These are phyloP conservation scores for Acheta domesticus DNA, from an alignment of 2,888 invertebrate species.

Conservation along the genomic window DNA sequence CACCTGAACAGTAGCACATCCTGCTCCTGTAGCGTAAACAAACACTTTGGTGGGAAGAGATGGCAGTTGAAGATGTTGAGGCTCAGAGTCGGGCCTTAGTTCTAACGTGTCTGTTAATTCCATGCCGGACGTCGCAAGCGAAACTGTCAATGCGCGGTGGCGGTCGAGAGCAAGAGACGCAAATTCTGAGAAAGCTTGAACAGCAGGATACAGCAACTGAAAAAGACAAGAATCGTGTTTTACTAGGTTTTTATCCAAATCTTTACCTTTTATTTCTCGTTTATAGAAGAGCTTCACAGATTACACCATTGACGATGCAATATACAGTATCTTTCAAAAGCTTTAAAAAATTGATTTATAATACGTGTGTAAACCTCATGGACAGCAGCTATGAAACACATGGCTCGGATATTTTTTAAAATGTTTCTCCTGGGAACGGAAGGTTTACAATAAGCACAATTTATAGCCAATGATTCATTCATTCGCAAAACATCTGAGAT, in stretches of 20 bases:
- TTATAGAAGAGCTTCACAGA: background rate
- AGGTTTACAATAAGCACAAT: no score
- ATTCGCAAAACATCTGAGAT: no score
- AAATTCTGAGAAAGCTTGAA: conserved; percentile 60
- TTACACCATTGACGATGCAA: no score
- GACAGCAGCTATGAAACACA: no score
- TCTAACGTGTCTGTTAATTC: conserved; percentile 65
- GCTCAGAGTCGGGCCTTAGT: conserved; percentile 52
- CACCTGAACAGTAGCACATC: conserved; percentile 66
- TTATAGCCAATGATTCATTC: no score
- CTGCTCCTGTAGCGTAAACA: conserved; percentile 66
- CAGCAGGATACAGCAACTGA: conserved; percentile 56
- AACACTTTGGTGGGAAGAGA: conserved; percentile 67
- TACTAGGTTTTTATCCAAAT: background rate
- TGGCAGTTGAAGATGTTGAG: conserved; percentile 53
- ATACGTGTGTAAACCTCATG: no score
- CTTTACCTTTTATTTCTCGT: background rate
- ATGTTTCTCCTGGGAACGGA: no score
- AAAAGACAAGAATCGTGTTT: conserved; percentile 20
- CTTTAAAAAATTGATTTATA: no score
- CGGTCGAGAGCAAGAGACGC: conserved; percentile 58
- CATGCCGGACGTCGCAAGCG: conserved; percentile 67
- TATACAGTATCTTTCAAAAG: no score
- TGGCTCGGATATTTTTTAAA: no score
- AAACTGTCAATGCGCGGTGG: conserved; percentile 61